A percentile compares a stretch with the other conserved stretches of the same genome.
Evolutionary conservation across 2,888 invertebrate genomes (phyloP).

Genomic region (Bellardia bayeri): DNA sequence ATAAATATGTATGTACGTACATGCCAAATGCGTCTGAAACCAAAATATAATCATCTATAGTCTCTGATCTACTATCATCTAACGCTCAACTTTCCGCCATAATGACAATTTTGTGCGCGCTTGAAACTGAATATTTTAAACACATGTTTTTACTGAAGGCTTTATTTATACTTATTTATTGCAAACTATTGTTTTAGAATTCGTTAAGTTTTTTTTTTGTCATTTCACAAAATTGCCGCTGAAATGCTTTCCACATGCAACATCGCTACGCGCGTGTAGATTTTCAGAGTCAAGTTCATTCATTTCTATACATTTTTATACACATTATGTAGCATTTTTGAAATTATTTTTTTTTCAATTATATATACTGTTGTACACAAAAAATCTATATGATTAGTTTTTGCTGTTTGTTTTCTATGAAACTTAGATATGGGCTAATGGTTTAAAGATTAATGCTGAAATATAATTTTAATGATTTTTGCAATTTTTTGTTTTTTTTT

Average conservation of each 20-base stretch:
- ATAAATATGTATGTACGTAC: conserved; percentile 26
- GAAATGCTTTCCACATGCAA: conserved; percentile 69
- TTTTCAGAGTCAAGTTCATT: conserved; percentile 73
- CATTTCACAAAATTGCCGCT: conserved; percentile 40
- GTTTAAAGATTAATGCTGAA: conserved; percentile 53
- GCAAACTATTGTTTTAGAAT: conserved; percentile 31
- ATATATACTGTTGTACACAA: conserved; percentile 6
- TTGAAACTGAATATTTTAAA: conserved; percentile 50
- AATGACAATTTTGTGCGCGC: conserved; percentile 60
- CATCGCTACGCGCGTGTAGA: conserved; percentile 21
- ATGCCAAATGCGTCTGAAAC: conserved; percentile 19
- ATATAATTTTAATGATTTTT: conserved; percentile 61
- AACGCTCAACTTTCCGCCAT: conserved; percentile 25
- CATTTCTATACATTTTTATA: background rate
- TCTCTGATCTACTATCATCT: conserved; percentile 7
- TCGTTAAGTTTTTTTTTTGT: background rate
- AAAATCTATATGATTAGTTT: conserved; percentile 18
- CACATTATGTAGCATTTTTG: conserved; percentile 34
- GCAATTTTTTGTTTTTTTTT: conserved; percentile 31
- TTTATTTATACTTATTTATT: background rate
- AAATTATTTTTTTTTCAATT: background rate
- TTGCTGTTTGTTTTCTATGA: conserved; percentile 11
- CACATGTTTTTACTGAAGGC: conserved; percentile 58
- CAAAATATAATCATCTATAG: conserved; percentile 20
- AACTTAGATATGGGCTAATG: conserved; percentile 59